Evolutionary conservation across 2,888 invertebrate genomes (phyloP).

Genomic region (Itoplectis maculator): DNA sequence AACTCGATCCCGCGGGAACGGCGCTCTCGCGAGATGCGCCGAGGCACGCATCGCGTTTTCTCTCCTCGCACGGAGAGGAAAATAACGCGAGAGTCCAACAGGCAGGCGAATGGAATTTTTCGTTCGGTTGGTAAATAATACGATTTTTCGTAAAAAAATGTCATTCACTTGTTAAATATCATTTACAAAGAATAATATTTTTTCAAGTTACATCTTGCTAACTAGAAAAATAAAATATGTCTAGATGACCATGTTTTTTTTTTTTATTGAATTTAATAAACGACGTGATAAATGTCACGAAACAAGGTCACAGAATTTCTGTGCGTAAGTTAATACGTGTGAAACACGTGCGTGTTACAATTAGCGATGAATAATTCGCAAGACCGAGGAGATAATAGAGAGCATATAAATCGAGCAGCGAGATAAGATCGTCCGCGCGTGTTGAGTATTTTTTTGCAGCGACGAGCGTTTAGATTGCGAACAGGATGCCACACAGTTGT

Average conservation of each 20-base stretch:
- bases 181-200: too few relatives aligned
- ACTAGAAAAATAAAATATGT: too few relatives aligned
- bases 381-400: not conserved
- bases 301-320: not conserved
- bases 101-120: too few relatives aligned
- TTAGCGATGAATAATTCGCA: not conserved
- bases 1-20: slow-evolving; percentile 30
- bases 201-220: too few relatives aligned
- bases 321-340: not conserved
- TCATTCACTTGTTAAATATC: too few relatives aligned
- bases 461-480: not conserved
- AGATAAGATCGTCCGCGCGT: too few relatives aligned
- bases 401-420: not conserved
- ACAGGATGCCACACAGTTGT: not conserved
- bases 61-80: slow-evolving; percentile 10
- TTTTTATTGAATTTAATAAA: too few relatives aligned
- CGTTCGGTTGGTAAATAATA: too few relatives aligned
- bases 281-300: too few relatives aligned
- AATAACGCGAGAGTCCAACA: not conserved
- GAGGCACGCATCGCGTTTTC: slow-evolving; percentile 18
- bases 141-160: too few relatives aligned
- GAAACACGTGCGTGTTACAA: not conserved
- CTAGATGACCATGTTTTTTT: too few relatives aligned
- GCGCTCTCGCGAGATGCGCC: slow-evolving; percentile 27
- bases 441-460: too few relatives aligned